Evolutionary conservation across 2,797 vertebrate genomes (phyloP).

Genomic region (Dermochelys coriacea): DNA sequence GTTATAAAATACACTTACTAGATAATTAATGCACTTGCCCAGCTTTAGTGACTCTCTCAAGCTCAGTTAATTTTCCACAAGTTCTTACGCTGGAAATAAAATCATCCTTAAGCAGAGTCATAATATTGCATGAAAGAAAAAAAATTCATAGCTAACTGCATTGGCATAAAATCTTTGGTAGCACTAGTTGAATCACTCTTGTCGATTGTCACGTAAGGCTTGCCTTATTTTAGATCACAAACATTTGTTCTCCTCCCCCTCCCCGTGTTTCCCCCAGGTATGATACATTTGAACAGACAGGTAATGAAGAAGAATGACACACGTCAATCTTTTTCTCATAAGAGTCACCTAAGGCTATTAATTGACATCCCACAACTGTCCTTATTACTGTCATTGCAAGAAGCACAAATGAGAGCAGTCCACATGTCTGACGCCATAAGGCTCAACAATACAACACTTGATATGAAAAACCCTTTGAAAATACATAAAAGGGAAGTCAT

Average conservation of each 20-base stretch:
- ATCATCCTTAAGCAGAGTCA: slow-evolving; percentile 46
- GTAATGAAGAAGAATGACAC: slow-evolving; percentile 19
- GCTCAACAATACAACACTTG: not conserved
- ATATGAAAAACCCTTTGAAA: slow-evolving; percentile 18
- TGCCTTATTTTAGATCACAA: not conserved
- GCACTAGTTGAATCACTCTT: slow-evolving; percentile 3
- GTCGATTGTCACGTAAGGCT: not conserved
- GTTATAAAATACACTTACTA: slow-evolving; percentile 22
- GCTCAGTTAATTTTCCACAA: slow-evolving; percentile 60
- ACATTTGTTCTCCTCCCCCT: not conserved
- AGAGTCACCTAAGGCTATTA: not conserved
- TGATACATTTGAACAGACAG: not conserved
- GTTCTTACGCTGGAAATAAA: slow-evolving; percentile 41
- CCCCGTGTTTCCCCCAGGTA: slow-evolving; percentile 8
- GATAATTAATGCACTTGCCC: slow-evolving; percentile 51
- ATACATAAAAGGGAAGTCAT: not conserved
- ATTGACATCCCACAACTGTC: not conserved
- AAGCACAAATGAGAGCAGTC: not conserved
- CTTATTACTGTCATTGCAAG: not conserved
- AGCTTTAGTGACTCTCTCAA: slow-evolving; percentile 58
- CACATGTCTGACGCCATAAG: not conserved
- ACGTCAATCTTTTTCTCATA: not conserved
- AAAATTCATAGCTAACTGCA: slow-evolving; percentile 11
- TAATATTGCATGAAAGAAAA: not conserved
- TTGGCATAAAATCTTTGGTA: slow-evolving; percentile 37